phyloP scores from a whole-genome alignment of 2,797 vertebrate species.

The Percopsis omiscomaycus region DNA sequence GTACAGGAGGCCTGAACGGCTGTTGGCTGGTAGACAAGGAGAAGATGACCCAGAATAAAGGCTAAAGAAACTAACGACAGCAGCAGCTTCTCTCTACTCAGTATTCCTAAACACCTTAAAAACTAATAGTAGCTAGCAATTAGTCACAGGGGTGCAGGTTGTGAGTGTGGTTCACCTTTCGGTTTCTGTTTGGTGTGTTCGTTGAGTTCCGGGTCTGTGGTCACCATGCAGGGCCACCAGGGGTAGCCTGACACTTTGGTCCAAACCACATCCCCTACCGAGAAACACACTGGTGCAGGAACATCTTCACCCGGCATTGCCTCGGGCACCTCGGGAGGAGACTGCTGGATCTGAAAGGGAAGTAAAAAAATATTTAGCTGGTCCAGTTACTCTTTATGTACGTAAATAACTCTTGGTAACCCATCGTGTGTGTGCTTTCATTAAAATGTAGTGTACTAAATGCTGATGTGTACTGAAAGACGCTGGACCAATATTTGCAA shows the following conservation, averaged over 20 bases:
- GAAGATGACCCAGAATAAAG: not conserved
- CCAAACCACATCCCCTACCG: constrained; percentile 91
- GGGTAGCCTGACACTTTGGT: constrained; percentile 95
- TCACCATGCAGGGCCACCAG: constrained; percentile 99
- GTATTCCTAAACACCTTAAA: not conserved
- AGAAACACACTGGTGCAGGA: constrained; percentile 71
- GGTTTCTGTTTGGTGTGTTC: constrained; percentile 87
- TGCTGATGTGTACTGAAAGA: too few species aligned
- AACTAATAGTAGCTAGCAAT: not conserved
- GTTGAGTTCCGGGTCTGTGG: constrained; percentile 87
- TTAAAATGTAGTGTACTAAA: too few species aligned
- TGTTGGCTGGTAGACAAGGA: constrained; percentile 40
- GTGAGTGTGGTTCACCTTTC: constrained; percentile 76
- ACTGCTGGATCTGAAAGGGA: constrained; percentile 31
- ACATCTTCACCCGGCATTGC: constrained; percentile 54
- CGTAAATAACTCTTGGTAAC: too few species aligned
- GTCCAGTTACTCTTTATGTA: too few species aligned
- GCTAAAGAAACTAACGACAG: not conserved
- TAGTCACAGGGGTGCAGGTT: not conserved
- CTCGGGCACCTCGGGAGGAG: constrained; percentile 21
- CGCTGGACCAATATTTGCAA: not conserved
- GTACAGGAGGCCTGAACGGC: constrained; percentile 78
- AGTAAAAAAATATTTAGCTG: not conserved
- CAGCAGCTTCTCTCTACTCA: not conserved
- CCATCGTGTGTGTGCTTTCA: too few species aligned